Evolutionary conservation across 2,113 vertebrate genomes (phyloP).

Genomic region (Cavia aperea): DNA sequence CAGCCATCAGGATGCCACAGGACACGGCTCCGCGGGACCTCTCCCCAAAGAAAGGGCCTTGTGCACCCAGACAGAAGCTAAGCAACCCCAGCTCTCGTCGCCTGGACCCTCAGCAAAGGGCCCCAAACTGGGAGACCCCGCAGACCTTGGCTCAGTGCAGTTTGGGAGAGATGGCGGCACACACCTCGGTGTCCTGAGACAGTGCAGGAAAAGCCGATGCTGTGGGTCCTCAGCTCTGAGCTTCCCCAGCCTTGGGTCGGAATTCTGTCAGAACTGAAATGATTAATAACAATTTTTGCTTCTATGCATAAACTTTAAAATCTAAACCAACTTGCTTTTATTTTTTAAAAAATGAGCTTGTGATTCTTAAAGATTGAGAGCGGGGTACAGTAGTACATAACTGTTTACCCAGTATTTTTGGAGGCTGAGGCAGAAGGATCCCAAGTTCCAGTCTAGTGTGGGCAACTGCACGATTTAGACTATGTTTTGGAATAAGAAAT

Average conservation of each 20-base stretch:
- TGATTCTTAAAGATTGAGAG: slow-evolving; percentile 14
- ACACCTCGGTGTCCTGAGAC: background rate
- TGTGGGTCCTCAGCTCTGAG: background rate
- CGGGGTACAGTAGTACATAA: background rate
- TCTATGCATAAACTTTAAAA: slow-evolving; percentile 34
- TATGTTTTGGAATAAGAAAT: background rate
- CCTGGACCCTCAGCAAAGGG: background rate
- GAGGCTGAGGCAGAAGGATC: background rate
- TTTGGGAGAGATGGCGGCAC: background rate
- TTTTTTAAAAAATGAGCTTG: slow-evolving; percentile 28
- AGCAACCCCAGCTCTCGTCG: background rate
- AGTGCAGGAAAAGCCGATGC: background rate
- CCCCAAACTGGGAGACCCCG: background rate
- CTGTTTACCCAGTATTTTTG: background rate
- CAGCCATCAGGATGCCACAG: too few species aligned
- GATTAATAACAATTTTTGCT: background rate
- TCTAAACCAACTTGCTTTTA: slow-evolving; percentile 22
- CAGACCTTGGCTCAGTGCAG: background rate
- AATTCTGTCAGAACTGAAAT: slow-evolving; percentile 18
- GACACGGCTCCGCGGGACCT: background rate
- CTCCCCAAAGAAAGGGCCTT: background rate
- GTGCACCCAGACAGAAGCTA: too few species aligned
- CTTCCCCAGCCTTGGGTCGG: background rate
- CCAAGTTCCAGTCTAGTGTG: background rate
- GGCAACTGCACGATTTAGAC: background rate